Base-by-base conservation (phyloP, 2,113 vertebrate species). In the Istiophorus platypterus region DNA sequence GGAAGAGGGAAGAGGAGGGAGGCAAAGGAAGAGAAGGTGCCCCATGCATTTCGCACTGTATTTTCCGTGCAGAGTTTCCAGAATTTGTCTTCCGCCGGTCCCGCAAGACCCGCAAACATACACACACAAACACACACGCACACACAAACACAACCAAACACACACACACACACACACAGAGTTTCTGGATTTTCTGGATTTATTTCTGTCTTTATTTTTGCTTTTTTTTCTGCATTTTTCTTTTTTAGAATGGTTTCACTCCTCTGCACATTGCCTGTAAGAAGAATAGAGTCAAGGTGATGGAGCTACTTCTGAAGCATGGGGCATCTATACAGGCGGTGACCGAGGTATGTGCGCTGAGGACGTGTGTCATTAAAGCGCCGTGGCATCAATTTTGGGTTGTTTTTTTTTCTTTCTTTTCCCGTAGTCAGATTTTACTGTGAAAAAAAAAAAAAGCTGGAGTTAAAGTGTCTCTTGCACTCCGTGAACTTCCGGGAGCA, bases 221-320 rank as follows among this genome's bases (percentile, higher is more conserved):
- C 52, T 20, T 52, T 65, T 5, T 57, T 20, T 52, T 65, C 6
- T 49, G 26, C 84, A 29, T n/a, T n/a, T n/a, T n/a, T n/a, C n/a
- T n/a, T n/a, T 85, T 24, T 37, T 84, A 99, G 98, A 99, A 99
- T 92, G 98, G 98, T 94, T 99, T 99, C 89, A 99, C 97, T 11
- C 98, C 98, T 5, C 96, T 99, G 90, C 98, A 99, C 88, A 99
- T 99, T 45, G 98, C 98, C 92, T 99, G 98, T 87, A 99, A 99
- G 95, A 99, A 99, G 88, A 99, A 99, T 89, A 94, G 98, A 90
- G 96, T 97, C 85, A 99, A 98, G 96, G 98, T 99, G 66, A 99
- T 99, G 98, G 98, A 99, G 93, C 96, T 99, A 37, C 96, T 99
- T 58, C 90, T 99, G 90, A 99, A 99, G 92, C 97, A 99, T 0